Evolutionary conservation across 2,113 vertebrate species (phyloP), one percentile per base, ranked within the genome.

Genomic region (Candoia aspera): DNA sequence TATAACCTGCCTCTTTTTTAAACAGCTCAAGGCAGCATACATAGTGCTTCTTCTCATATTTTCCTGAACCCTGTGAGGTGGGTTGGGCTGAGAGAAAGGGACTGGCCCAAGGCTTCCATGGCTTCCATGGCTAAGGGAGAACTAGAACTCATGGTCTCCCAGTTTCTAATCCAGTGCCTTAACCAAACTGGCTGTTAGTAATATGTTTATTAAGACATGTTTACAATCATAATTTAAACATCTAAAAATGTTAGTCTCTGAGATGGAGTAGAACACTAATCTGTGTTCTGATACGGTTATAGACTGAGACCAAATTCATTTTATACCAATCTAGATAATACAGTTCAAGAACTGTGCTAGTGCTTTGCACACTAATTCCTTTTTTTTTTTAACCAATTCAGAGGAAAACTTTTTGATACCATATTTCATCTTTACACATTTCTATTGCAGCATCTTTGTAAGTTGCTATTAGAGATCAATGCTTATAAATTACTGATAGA

Each of bases 401-500:
- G 19, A 84, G 12, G 17, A 4, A 89, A 59, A 5, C 26, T 54
- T 11, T 90, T 29, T 59, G 4, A 24, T 55, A 54, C 8, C 57
- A 9, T 3, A 49, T 59, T 33, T 59, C 1, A 8, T 2, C 57
- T 54, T 86, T 55, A 23, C 42, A 53, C 29, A 6, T 57, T 91
- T 85, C 46, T 2, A 13, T 11, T 21, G 2, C 15, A 54, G 55
- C 46, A 4, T 4, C n/a, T 92, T 23, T 46, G 58, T 73, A 64
- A 12, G 8, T 68, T 90, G 6, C 87, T 55, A 87, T 91, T 88
- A 42, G 26, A n/a, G 60, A 83, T 84, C 33, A n/a, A 54, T 1
- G 46, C 6, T 90, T 21, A 53, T 53, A 89, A 87, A 21, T 90
- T 8, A 53, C 92, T 91, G 37, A 87, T 68, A 95, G 8, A 84